A percentile compares a stretch with the other conserved stretches of the same genome.
phyloP scores from a whole-genome alignment of 2,888 invertebrate genomes.

The Venustoraphidia nigricollis region DNA sequence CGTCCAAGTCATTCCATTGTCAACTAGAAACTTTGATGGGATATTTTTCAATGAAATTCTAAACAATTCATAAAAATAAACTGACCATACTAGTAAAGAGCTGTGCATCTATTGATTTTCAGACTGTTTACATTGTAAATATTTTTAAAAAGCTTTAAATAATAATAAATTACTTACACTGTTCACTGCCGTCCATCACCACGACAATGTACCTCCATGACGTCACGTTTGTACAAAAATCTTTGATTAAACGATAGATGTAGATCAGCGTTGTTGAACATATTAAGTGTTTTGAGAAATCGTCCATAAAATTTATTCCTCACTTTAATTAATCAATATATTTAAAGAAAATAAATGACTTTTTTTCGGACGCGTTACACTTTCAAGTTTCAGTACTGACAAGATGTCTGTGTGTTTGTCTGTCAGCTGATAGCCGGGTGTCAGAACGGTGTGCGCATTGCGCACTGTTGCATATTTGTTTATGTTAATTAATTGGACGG shows the following conservation, averaged over 20 bases:
- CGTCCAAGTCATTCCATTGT: conserved; percentile 1
- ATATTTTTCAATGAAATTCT: conserved; percentile 4
- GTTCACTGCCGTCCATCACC: conserved; percentile 1
- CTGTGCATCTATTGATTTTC: too few species aligned
- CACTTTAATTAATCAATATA: background rate
- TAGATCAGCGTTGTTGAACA: too few species aligned
- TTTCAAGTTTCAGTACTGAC: background rate
- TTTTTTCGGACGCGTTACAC: background rate
- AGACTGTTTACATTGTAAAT: too few species aligned
- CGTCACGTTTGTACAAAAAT: background rate
- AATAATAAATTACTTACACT: conserved; percentile 3
- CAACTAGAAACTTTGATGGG: background rate
- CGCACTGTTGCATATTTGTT: background rate
- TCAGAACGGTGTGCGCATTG: background rate
- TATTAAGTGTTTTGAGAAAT: too few species aligned
- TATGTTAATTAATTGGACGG: too few species aligned
- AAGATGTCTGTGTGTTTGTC: conserved; percentile 4
- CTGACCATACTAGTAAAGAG: too few species aligned
- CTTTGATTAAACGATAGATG: background rate
- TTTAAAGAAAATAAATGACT: background rate
- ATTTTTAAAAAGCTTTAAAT: background rate
- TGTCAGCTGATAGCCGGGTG: conserved; percentile 7
- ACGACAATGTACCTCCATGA: conserved; percentile 3
- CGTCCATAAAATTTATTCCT: background rate
- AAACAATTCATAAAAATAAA: background rate